A percentile compares a stretch with the other conserved stretches of the same genome.
Conservation (phyloP, 2,888 invertebrate species). For the Parnassius glacialis region DNA sequence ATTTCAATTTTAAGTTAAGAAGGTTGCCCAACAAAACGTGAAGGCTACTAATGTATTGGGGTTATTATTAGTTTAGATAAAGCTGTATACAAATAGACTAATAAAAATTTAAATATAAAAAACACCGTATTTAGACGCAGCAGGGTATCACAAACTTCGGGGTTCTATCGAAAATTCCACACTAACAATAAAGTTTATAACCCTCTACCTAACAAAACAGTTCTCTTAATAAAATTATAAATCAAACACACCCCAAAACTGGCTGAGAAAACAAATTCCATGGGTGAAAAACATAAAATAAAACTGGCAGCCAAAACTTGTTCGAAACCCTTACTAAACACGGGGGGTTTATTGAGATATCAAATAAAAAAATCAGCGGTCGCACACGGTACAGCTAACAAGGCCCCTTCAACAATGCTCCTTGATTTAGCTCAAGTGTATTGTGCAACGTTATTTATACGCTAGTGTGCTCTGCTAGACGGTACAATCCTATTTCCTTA, state of each 20-base stretch:
- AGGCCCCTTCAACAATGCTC: conserved; percentile 72
- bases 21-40: too few species aligned
- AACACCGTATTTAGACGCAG: conserved; percentile 12
- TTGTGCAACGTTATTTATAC: conserved; percentile 78
- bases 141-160: conserved; percentile 37
- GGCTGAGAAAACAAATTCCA: conserved; percentile 47
- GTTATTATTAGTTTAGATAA: background rate
- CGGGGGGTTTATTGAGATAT: conserved; percentile 76
- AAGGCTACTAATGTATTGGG: too few species aligned
- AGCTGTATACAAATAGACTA: background rate
- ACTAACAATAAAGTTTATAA: conserved; percentile 57
- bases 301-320: conserved; percentile 45
- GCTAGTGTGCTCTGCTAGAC: conserved; percentile 59
- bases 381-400: conserved; percentile 66
- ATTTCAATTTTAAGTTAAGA: too few species aligned
- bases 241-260: conserved; percentile 59
- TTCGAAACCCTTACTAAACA: conserved; percentile 60
- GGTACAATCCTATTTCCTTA: conserved; percentile 49
- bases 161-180: conserved; percentile 42
- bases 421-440: conserved; percentile 77
- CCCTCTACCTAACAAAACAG: conserved; percentile 54
- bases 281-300: conserved; percentile 48
- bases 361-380: conserved; percentile 79
- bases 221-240: conserved; percentile 69
- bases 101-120: conserved; percentile 11